Base-by-base conservation (phyloP, 1,140 invertebrate species). In the Leptinotarsa lineolata region DNA sequence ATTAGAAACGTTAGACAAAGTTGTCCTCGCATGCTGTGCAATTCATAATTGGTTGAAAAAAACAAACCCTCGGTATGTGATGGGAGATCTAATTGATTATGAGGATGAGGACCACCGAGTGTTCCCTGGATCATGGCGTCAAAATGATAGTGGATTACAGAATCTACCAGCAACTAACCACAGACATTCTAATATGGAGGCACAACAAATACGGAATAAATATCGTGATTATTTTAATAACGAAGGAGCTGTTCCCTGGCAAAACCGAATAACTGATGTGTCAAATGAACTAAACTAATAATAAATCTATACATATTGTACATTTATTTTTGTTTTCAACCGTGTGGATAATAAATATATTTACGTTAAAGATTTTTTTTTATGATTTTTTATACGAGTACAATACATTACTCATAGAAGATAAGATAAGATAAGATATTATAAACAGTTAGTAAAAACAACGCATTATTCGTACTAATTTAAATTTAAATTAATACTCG, bases 1-100 rank as follows among this genome's bases (percentile, higher is more conserved):
- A 20, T 54, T 69, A 61, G 20, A 66, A 72, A 68, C 22, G 45
- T 64, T 75, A 16, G 74, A 75, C 20, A 68, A 72, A 72, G 61
- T 72, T 44, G 63, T 75, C 72, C 48, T 12, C 66, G 63, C 59
- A n/a, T 66, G 46, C 24, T 71, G 73, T 63, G 18, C 73, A 39
- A 30, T 74, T 68, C 74, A 75, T 54, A 75, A 75, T 60, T 75
- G 68, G 68, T 21, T 69, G n/a, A 44, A 15, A 69, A 69, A 69
- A 69, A 74, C 73, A 15, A 48, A 48, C 22, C 39, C 48, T 15
- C 12, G 24, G 30, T 70, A 64, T 44, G 63, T 71, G 22, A 20
- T 44, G n/a, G 12, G 16, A 30, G 46, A 21, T 18, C 48, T 63
- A 63, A 71, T 68, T 60, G 73, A 74, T 74, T 74, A 30, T 72